phyloP scores from a whole-genome alignment of 2,888 invertebrate genomes.

The Empis livida region DNA sequence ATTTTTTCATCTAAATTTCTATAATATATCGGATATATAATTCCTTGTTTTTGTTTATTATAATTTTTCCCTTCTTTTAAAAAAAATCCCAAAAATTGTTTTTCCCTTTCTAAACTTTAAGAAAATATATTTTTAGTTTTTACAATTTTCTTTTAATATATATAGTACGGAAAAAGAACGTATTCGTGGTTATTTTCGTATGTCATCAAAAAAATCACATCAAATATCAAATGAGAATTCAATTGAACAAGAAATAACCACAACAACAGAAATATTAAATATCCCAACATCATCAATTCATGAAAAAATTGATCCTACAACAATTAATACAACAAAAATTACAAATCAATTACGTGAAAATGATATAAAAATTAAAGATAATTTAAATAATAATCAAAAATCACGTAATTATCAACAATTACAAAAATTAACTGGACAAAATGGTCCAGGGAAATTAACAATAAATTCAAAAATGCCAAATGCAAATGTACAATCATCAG shows the following conservation, averaged over 20 bases:
- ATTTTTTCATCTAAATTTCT: no score
- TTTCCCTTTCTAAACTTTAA: no score
- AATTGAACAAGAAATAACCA: conserved; percentile 11
- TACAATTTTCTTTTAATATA: conserved; percentile 9
- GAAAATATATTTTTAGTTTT: background rate
- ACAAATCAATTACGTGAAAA: background rate
- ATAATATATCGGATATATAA: no score
- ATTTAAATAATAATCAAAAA: background rate
- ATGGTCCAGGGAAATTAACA: no score
- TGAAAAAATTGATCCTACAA: background rate
- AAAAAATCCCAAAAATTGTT: no score
- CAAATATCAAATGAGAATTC: conserved; percentile 14
- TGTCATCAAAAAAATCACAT: conserved; percentile 36
- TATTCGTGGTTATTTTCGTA: conserved; percentile 43
- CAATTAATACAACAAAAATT: background rate
- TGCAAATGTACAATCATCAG: conserved; percentile 13
- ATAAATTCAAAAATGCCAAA: background rate
- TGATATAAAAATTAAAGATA: no score
- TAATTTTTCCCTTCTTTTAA: no score
- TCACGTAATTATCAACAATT: background rate
- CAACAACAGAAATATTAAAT: conserved; percentile 11
- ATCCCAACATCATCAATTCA: background rate
- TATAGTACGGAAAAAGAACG: conserved; percentile 44
- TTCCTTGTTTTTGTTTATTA: no score
- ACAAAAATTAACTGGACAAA: no score